Percentiles rank a stretch among this genome's conserved stretches.
phyloP scores from a whole-genome alignment of 2,113 vertebrate species.

The Alaudala cheleensis region DNA sequence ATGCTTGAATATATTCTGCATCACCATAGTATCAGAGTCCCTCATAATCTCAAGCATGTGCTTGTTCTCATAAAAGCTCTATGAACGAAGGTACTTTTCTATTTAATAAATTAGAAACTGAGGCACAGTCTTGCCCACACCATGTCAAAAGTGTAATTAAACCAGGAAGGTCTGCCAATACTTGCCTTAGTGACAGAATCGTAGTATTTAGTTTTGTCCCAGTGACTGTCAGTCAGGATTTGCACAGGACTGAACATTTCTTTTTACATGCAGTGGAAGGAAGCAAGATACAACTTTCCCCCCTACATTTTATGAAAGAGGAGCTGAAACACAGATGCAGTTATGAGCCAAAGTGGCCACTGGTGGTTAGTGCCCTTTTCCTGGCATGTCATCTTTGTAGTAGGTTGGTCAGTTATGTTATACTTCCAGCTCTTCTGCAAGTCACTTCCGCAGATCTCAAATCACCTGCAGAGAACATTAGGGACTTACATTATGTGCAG shows the following conservation, averaged over 20 bases:
- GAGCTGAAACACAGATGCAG: background rate
- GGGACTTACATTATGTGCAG: background rate
- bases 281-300: accelerated
- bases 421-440: background rate
- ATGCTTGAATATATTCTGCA: background rate
- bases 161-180: background rate
- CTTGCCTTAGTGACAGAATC: background rate
- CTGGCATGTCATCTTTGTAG: background rate
- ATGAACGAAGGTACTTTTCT: background rate
- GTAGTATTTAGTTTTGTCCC: background rate
- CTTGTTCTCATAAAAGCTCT: background rate
- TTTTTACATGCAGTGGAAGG: background rate
- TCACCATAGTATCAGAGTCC: background rate
- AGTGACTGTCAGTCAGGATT: background rate
- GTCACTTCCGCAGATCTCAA: background rate
- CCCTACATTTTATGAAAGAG: background rate
- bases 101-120: background rate
- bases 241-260: background rate
- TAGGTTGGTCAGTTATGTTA: background rate
- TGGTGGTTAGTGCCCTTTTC: background rate
- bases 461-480: background rate
- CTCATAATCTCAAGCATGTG: background rate
- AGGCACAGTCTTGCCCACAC: background rate
- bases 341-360: background rate
- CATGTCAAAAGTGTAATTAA: background rate